phyloP scores from a whole-genome alignment of 2,113 vertebrate species.

The Rousettus leschenaultii region DNA sequence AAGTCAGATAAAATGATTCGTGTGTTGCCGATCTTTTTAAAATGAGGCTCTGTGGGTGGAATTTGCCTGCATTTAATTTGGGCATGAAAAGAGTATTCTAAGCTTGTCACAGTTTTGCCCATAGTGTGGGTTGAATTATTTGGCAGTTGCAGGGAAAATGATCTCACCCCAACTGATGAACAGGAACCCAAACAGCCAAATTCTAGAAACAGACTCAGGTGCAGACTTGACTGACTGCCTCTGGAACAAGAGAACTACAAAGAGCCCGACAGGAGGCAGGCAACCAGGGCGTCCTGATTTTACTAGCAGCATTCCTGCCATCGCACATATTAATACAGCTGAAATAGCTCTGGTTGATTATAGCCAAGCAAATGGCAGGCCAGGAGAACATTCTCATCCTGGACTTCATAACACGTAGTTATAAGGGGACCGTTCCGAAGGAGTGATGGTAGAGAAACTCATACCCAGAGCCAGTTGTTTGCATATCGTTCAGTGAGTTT shows the following conservation, averaged over 20 bases:
- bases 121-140: conserved; percentile 9
- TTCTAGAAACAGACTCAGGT: conserved; percentile 41
- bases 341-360: not conserved
- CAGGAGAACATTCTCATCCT: not conserved
- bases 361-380: not conserved
- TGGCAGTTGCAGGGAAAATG: not conserved
- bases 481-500: not conserved
- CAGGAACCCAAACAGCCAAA: conserved; percentile 30
- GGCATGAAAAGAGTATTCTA: conserved; percentile 27
- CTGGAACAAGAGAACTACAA: not conserved
- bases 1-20: not conserved
- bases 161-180: conserved; percentile 18
- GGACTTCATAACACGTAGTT: not conserved
- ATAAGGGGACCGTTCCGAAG: not conserved
- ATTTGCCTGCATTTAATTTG: conserved; percentile 55
- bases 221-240: not conserved
- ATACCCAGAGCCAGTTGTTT: not conserved
- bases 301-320: not conserved
- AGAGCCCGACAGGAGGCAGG: not conserved
- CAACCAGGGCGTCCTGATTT: not conserved
- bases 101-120: conserved; percentile 37
- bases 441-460: not conserved
- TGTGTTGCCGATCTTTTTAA: conserved; percentile 28
- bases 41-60: not conserved
- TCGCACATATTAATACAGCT: not conserved